Conservation (phyloP, 2,113 vertebrate genomes). For the Galemys pyrenaicus region DNA sequence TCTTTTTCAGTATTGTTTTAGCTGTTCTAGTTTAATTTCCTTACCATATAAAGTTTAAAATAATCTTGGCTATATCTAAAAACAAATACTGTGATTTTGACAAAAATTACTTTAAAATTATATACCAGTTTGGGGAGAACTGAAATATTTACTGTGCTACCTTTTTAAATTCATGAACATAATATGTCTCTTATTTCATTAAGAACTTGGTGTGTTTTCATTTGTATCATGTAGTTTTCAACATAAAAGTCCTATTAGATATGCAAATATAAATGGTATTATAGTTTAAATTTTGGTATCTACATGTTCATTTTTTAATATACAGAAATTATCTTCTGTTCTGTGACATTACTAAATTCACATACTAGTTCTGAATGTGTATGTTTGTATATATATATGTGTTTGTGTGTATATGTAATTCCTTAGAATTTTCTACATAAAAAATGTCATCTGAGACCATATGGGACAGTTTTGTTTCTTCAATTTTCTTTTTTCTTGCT, state of each 20-base stretch:
- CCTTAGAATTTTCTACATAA: background rate
- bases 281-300: background rate
- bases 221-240: background rate
- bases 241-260: background rate
- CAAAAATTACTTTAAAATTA: background rate
- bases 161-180: background rate
- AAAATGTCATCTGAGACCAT: background rate
- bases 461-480: background rate
- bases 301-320: background rate
- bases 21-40: background rate
- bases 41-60: background rate
- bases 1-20: conserved; percentile 36
- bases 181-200: background rate
- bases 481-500: background rate
- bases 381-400: background rate
- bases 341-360: background rate
- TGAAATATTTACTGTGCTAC: background rate
- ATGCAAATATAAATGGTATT: background rate
- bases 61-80: background rate
- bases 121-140: background rate
- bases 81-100: background rate
- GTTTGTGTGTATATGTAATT: background rate
- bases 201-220: background rate
- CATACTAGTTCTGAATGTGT: background rate
- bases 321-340: background rate